Base-by-base conservation (phyloP, 2,888 invertebrate genomes). In the Hypolimnas misippus region DNA sequence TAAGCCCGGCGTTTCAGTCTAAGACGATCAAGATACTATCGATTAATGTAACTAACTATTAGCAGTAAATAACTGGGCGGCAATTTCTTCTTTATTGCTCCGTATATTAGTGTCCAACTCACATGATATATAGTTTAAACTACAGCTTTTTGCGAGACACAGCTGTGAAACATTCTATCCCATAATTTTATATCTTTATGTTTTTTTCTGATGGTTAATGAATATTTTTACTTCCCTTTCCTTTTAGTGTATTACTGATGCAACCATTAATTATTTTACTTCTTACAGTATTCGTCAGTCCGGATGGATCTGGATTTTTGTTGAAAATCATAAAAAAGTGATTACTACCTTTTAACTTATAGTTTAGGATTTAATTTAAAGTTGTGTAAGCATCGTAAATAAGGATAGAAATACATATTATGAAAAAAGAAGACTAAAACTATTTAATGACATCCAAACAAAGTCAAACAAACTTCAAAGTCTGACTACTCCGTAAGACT, bases 41-140 rank as follows among this genome's bases (percentile, higher is more conserved):
- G 57, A 59, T 64, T 60, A 58, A 53, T 52, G 55, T 38, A 50
- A 52, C 56, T 52, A 31, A 44, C 56, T 64, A 67, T 70, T 67
- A 65, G 19, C 57, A 57, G 49, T 61, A 61, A 61, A 61, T 53
- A 65, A 57, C 51, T 46, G 52, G 40, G 31, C 55, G 50, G 52
- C 57, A 57, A 63, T 64, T 65, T 57, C 55, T 62, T 61, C 62
- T 57, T 57, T 62, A 66, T 67, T 58, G 63, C 62, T 19, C 50
- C 42, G 62, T 59, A 60, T 60, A 65, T 68, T 66, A 68, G 62
- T 63, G 66, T 64, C 62, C 66, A 60, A 62, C 52, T 49, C 3
- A 33, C 42, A 29, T 62, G 62, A 66, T 66, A 63, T 65, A 67
- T 63, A 50, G 59, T 53, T 46, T 40, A 49, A 42, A 31, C 17